Conservation (phyloP, 2,113 vertebrate genomes). For the Tringa solitaria region DNA sequence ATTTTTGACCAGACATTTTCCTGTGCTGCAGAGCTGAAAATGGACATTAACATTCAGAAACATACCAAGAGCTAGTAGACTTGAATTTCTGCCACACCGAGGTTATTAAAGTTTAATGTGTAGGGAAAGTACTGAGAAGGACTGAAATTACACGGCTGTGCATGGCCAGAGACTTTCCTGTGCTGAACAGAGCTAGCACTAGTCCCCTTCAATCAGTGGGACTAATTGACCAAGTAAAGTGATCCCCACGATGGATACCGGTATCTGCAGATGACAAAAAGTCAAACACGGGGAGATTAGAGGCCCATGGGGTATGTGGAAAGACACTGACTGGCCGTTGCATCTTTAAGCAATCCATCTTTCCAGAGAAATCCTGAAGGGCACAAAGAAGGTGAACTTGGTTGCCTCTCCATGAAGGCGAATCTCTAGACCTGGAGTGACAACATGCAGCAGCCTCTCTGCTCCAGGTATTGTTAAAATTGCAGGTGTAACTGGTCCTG, state of each 20-base stretch:
- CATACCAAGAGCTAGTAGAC: neutral
- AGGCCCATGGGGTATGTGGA: neutral
- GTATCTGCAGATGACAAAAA: neutral
- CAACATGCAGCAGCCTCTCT: neutral
- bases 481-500: neutral
- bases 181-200: neutral
- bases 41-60: neutral
- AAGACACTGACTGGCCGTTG: neutral
- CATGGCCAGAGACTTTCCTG: neutral
- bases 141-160: neutral
- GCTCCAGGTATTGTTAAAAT: neutral
- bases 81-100: neutral
- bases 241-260: neutral
- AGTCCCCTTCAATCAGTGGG: neutral
- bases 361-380: neutral
- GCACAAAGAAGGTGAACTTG: neutral
- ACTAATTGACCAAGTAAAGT: neutral
- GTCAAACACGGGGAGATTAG: neutral
- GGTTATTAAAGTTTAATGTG: slow-evolving; percentile 3
- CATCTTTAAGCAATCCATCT: neutral
- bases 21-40: neutral
- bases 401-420: neutral
- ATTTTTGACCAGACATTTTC: neutral
- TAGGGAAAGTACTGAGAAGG: neutral
- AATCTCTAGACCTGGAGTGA: neutral